Evolutionary conservation across 2,113 vertebrate species (phyloP), one percentile per base, ranked within the genome.

Genomic region (Grammomys surdaster): DNA sequence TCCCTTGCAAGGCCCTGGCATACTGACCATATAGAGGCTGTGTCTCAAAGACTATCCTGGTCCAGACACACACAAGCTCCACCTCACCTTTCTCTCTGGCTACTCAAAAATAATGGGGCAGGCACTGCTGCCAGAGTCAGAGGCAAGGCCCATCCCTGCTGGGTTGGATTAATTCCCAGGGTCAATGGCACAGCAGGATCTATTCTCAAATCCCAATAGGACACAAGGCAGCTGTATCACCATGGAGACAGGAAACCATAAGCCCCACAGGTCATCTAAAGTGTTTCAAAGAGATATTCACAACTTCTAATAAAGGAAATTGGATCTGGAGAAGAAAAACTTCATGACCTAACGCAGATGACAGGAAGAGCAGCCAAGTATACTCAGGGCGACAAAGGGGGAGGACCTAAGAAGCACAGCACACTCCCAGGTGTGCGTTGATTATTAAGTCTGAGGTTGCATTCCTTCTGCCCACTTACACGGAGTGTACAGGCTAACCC

Each of bases 151-250:
- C 90, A 95, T 95, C 91, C 91, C 88, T 0, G 95, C 96, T 96
- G 96, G 43, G 94, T 92, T 92, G 94, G 76, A 97, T 97, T 97
- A 98, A 97, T 95, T 82, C 87, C 92, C 75, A 82, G 95, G 78
- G 96, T 97, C 95, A 97, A 89, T 70, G 63, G 93, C 95, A 95
- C 60, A 95, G 96, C 96, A 96, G 92, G 94, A 69, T 95, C 92
- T 94, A 97, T 24, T 95, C 58, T 75, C 87, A 96, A 97, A 96
- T 89, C 89, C 93, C 89, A 67, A 95, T 43, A 93, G 91, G 69
- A 93, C 87, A 84, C 69, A 73, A 58, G 81, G 89, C 93, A 87
- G 86, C 87, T 75, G 78, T 2, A 16, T 97, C 86, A 63, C 97
- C 96, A 97, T 97, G 96, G 97, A 94, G 69, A 97, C 95, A 0